A percentile compares a stretch with the other conserved stretches of the same genome.
phyloP scores from a whole-genome alignment of 2,113 vertebrate species.

The Oceanites oceanicus region DNA sequence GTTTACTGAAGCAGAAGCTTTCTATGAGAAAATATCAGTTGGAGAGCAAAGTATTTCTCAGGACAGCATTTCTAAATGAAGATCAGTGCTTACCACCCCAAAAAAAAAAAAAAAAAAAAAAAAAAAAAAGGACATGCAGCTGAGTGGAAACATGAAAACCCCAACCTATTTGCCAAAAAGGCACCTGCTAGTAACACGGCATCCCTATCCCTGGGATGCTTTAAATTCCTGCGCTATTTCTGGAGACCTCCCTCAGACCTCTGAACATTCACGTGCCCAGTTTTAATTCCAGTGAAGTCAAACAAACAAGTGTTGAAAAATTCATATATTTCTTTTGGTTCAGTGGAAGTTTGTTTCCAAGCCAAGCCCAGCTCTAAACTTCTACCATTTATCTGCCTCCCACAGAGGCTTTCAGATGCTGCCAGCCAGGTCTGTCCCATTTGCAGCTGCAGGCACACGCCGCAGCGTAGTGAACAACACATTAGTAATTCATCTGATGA shows the following conservation, averaged over 20 bases:
- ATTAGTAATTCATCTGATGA: fast-evolving
- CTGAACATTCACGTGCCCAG: fast-evolving
- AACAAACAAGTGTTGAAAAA: neutral
- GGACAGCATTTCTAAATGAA: neutral
- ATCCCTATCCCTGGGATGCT: neutral
- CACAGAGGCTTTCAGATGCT: neutral
- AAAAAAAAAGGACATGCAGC: neutral
- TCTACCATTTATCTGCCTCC: neutral
- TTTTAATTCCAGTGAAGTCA: neutral
- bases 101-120: neutral
- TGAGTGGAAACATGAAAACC: neutral
- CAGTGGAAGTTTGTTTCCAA: neutral
- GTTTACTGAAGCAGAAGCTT: neutral
- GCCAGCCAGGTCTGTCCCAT: neutral
- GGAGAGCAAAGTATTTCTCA: neutral
- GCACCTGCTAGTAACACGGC: fast-evolving
- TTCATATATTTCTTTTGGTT: fast-evolving
- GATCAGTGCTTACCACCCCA: neutral
- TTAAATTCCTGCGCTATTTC: neutral
- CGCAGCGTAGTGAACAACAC: fast-evolving
- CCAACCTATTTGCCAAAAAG: neutral
- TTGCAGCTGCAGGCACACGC: fast-evolving
- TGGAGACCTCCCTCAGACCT: neutral
- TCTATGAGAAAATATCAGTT: neutral
- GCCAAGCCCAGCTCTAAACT: neutral